Evolutionary conservation across 2,113 vertebrate species (phyloP), one percentile per base, ranked within the genome.

Genomic region (Aegithalos caudatus): DNA sequence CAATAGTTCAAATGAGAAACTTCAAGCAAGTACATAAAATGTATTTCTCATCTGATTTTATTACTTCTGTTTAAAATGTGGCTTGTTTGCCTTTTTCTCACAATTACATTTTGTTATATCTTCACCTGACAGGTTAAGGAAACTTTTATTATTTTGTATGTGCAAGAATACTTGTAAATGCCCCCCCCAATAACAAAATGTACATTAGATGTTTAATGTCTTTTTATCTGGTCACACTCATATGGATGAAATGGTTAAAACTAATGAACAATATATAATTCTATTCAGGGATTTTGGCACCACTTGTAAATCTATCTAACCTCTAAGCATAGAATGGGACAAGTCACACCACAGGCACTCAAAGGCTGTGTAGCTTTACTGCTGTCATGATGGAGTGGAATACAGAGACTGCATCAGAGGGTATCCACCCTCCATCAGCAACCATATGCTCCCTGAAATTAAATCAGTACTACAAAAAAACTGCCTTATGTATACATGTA

Each of bases 1-100:
- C 79, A 88, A 78, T 72, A 86, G 79, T 84, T 89, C 60, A 96
- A 89, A 86, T 86, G 28, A 89, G 81, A 89, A 89, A 86, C 50
- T 73, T 95, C 22, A 81, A 81, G 50, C 50, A 91, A 37, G 29
- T 44, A 70, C 25, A 51, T 25, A 44, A 7, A 56, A 90, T 29
- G 17, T 38, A 57, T 77, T 95, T 86, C 31, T 65, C 47, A 35
- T 83, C 67, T 50, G 37, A 73, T 28, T 23, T 61, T 86, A 70
- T 45, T 40, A 31, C 5, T 76, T 76, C 29, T 58, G 14, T 71
- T 81, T 61, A 78, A 65, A 53, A 42, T 11, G 53, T 81, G 67
- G 37, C 29, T 86, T 56, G n/a, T 33, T 94, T 80, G 44, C 31
- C 31, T 86, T 80, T 83, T 80, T 13, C 33, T 77, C 10, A 82